Conservation (phyloP, 2,113 vertebrate species). For the Verasper variegatus region DNA sequence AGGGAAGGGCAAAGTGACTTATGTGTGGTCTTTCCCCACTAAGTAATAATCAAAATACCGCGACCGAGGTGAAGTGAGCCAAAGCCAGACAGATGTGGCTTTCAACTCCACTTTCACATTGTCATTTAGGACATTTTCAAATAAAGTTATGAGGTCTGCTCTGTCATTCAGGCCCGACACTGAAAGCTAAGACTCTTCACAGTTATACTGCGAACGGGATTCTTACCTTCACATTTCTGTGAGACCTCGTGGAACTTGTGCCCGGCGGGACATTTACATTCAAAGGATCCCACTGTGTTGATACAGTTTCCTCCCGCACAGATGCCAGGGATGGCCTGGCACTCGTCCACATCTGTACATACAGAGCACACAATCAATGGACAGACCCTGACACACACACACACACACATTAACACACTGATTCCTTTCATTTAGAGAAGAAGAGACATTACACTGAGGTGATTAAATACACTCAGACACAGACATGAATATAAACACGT, state of each 20-base stretch:
- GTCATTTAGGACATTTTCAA: conserved; percentile 44
- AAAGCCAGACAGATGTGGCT: conserved; percentile 60
- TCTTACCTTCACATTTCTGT: conserved; percentile 99
- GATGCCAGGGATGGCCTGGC: conserved; percentile 98
- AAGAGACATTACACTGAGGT: conserved; percentile 4
- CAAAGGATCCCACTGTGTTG: conserved; percentile 99
- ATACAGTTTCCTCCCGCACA: conserved; percentile 99
- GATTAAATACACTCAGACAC: conserved; percentile 2
- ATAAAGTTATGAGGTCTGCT: conserved; percentile 32
- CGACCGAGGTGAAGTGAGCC: conserved; percentile 52
- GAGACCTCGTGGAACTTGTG: conserved; percentile 97
- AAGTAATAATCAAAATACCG: conserved; percentile 60
- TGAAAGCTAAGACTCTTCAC: conserved; percentile 30
- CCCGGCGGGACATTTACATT: conserved; percentile 99
- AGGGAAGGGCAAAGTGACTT: conserved; percentile 43
- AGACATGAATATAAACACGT: neutral
- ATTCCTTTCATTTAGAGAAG: neutral
- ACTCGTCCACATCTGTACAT: conserved; percentile 97
- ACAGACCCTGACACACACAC: conserved; percentile 11
- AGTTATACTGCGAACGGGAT: conserved; percentile 19
- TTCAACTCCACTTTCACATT: conserved; percentile 41
- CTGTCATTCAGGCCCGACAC: conserved; percentile 43
- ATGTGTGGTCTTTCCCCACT: conserved; percentile 68
- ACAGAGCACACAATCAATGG: conserved; percentile 65
- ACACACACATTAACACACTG: neutral